A percentile compares a stretch with the other conserved stretches of the same genome.
These are phyloP conservation scores for Heliconius aoede DNA, from an alignment of 2,888 invertebrate species.

Conservation along the genomic window DNA sequence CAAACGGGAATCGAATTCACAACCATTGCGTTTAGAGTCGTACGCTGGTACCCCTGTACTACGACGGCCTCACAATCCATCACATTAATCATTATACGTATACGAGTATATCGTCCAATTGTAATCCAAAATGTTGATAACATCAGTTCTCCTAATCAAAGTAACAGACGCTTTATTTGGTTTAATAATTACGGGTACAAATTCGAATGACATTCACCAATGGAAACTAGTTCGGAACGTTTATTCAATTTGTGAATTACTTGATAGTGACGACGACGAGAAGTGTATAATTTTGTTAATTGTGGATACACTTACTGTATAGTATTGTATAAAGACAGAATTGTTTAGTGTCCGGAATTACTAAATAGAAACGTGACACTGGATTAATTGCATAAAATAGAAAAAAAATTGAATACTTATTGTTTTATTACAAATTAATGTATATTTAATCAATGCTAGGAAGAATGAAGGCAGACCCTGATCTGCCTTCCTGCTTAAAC, in stretches of 20 bases:
- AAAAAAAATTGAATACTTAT: too few relatives aligned
- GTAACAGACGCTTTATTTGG: constrained; percentile 50
- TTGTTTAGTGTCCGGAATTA: background rate
- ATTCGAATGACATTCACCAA: constrained; percentile 51
- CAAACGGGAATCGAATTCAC: too few relatives aligned
- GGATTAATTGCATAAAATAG: too few relatives aligned
- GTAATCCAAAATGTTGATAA: constrained; percentile 13
- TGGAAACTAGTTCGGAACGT: constrained; percentile 53
- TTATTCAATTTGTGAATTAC: constrained; percentile 57
- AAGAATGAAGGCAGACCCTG: too few relatives aligned
- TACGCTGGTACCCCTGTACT: too few relatives aligned
- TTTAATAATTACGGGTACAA: constrained; percentile 53
- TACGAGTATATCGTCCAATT: background rate
- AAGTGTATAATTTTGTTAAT: constrained; percentile 24
- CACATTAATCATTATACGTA: background rate
- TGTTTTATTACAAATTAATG: background rate
- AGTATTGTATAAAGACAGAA: background rate
- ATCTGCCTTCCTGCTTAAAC: too few relatives aligned
- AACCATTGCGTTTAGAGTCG: too few relatives aligned
- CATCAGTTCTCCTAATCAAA: constrained; percentile 39
- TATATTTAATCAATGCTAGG: too few relatives aligned
- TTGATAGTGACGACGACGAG: constrained; percentile 10
- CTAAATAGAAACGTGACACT: too few relatives aligned
- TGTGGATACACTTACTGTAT: constrained; percentile 11
- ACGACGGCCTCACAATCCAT: background rate